These are phyloP conservation scores for Automeris io DNA, from an alignment of 2,888 invertebrate species.

Conservation along the genomic window DNA sequence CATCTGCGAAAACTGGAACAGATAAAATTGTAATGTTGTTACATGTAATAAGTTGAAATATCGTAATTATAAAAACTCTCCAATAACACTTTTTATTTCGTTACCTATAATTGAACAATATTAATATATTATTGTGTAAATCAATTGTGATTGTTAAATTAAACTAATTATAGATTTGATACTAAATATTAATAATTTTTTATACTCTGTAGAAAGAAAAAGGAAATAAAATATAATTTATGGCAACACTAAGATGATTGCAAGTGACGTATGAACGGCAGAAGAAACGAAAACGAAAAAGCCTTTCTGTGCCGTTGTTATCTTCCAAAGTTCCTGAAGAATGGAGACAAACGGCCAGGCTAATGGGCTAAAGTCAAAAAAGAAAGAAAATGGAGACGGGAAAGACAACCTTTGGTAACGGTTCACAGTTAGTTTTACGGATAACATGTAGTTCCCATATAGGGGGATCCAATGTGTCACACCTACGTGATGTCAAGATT, in stretches of 20 bases:
- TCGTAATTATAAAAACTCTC: no score
- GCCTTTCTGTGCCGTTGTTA: constrained; percentile 77
- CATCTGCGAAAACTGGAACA: no score
- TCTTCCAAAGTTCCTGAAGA: constrained; percentile 73
- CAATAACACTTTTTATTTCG: no score
- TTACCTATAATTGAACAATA: no score
- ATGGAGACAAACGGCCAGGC: constrained; percentile 78
- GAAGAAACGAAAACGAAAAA: constrained; percentile 73
- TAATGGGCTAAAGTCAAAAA: constrained; percentile 77
- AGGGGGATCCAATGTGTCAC: constrained; percentile 76
- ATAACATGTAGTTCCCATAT: constrained; percentile 69
- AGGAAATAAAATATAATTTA: constrained; percentile 19
- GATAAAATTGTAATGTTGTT: no score
- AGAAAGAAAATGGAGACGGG: constrained; percentile 78
- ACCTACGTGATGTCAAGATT: constrained; percentile 75
- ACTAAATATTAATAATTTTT: no score
- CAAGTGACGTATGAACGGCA: constrained; percentile 76
- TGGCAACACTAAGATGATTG: constrained; percentile 41
- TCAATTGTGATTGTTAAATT: no score
- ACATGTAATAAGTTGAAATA: no score
- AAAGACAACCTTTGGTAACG: constrained; percentile 82
- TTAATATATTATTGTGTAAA: no score
- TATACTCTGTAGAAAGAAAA: no score
- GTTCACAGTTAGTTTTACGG: constrained; percentile 62
- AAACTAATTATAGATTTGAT: no score